Evolutionary conservation across 2,888 invertebrate species (phyloP), one percentile per base, ranked within the genome.

Genomic region (Athripsodes cinereus): DNA sequence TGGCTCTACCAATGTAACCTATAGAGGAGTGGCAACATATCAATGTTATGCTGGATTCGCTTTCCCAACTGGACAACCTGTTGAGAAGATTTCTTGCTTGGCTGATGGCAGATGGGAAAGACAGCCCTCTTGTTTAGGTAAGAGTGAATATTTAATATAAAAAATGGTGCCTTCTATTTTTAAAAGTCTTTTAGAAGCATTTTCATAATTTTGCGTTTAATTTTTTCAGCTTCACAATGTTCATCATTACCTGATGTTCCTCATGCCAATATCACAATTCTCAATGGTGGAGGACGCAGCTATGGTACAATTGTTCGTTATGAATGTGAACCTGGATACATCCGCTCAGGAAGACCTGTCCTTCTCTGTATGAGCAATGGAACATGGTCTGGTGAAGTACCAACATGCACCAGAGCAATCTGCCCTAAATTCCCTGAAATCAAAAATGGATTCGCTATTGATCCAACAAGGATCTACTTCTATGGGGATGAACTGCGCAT

Each of bases 21-120:
- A 92, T 70, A 84, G 87, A 62, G 96, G 96, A 34, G 82, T 92
- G 64, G 96, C 96, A 56, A 94, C 92, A 71, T 97, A 96, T 71
- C 95, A 96, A 70, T 97, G 96, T 71, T 96, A 97, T 71, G 95
- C 96, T 55, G 96, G 95, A 47, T 96, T 96, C 70, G 92, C 92
- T 53, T 96, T 97, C 69, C 87, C 93, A 3, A 90, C 92, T 53
- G 89, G 90, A 53, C 82, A 87, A 66, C 91, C 92, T 0, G 90
- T 91, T 58, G 95, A 95, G 74, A 87, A 86, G 69, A 92, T 95
- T 65, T 89, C 92, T 6, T 96, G 95, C 69, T 78, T 92, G 60
- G 87, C 92, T 57, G 92, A 93, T 71, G 95, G 95, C 2, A 81
- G 88, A 69, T 95, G 95, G 95, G 94, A 94, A 71, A 87, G 91